phyloP scores from a whole-genome alignment of 2,113 vertebrate genomes.

The Albula glossodonta region DNA sequence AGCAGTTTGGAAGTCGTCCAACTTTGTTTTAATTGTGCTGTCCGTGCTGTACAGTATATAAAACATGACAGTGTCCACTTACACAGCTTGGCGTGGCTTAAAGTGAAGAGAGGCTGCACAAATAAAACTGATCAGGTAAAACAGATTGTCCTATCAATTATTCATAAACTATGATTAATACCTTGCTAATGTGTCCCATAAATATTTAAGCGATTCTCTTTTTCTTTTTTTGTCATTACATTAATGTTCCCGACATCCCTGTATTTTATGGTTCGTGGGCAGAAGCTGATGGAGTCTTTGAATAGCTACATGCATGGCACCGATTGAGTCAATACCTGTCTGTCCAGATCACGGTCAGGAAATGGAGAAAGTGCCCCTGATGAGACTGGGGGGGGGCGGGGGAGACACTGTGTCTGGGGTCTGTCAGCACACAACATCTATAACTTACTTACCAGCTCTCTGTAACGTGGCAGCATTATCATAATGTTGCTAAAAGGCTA shows the following conservation, averaged over 20 bases:
- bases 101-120: background rate
- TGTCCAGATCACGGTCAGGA: background rate
- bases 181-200: background rate
- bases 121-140: conserved; percentile 21
- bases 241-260: background rate
- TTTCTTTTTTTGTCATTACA: background rate
- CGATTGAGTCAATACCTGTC: background rate
- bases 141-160: conserved; percentile 25
- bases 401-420: background rate
- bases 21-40: conserved; percentile 10
- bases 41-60: background rate
- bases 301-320: background rate
- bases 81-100: background rate
- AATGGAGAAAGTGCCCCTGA: background rate
- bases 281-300: background rate
- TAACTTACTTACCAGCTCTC: background rate
- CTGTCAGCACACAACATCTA: background rate
- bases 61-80: conserved; percentile 27
- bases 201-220: conserved; percentile 17
- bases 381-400: background rate
- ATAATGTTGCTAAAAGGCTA: background rate
- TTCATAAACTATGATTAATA: conserved; percentile 15
- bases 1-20: background rate
- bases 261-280: background rate
- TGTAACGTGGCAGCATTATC: background rate